Base-by-base conservation (phyloP, 2,113 vertebrate genomes). In the Nibea albiflora region DNA sequence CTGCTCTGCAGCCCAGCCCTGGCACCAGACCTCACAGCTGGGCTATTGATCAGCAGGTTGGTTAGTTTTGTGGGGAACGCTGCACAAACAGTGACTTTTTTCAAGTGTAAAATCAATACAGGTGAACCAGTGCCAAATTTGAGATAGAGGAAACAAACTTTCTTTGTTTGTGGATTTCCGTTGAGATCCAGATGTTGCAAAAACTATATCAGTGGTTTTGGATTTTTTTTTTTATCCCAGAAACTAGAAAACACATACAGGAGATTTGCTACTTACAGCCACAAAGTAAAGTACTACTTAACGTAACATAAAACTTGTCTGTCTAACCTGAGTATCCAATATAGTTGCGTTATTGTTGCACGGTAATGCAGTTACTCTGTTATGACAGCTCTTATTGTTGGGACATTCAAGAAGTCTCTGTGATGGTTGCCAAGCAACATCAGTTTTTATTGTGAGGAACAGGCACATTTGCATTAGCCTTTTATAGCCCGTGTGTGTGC, bases 11-110 rank as follows among this genome's bases (percentile, higher is more conserved):
- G 81, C 52, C 72, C 69, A 76, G 86, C 65, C 49, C 54, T 87
- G 80, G 83, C 71, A 86, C 64, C 73, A 84, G 58, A 73, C 78
- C 22, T 83, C 77, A 78, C 80, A 88, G 80, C 85, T 89, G 81
- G 52, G 70, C 64, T 70, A 80, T 76, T 86, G 87, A 92, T 86
- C 79, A 71, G 31, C 8, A n/a, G 65, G 39, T 70, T 68, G 65
- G 58, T 82, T 80, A 50, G 16, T 76, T 73, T 52, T 74, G 44
- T n/a, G 47, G 17, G n/a, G 39, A 66, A 17, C 47, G 28, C 57
- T 54, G 15, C 26, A 60, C 49, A 83, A 88, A 84, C 54, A 77
- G 63, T 66, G n/a, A 76, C 58, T 73, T 76, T 42, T 77, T 68
- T 78, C 11, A 78, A 73, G 53, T 80, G 54, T 47, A 24, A 81